Evolutionary conservation across 2,888 invertebrate species (phyloP), one percentile per base, ranked within the genome.

Genomic region (Morpho helenor): DNA sequence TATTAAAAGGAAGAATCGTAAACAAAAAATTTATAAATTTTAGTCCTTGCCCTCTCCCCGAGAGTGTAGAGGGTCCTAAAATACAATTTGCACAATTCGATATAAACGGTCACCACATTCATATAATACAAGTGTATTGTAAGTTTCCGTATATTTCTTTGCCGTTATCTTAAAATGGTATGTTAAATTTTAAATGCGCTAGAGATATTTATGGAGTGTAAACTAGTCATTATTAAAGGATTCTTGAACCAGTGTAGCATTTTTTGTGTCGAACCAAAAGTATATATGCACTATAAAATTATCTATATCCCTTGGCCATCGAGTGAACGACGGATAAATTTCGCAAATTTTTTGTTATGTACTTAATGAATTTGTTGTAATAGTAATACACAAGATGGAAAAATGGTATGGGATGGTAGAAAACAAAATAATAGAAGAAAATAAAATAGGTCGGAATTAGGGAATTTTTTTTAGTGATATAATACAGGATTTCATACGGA

Each of bases 101-200:
- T 49, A 7, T 4, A 49, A 49, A 39, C 40, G 49, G 41, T 49
- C 8, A 41, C 7, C 7, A 40, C 8, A 39, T 16, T 39, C n/a
- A 39, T 16, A 7, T 46, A 39, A 45, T 52, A 40, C 16, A 16
- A 49, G 23, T n/a, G n/a, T 23, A 40, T 40, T 31, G 31, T 23
- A 48, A 46, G 41, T 49, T 48, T 49, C 42, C 52, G 43, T 22
- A 57, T 53, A 52, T 57, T 49, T 57, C 39, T 52, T 23, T 9
- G 52, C 40, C 44, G 41, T 48, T 57, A 57, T 49, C 49, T 49
- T 9, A 57, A 52, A 57, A 44, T 44, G 44, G 8, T 57, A 57
- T 53, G 52, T 49, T 57, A 57, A 57, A 57, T 52, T 57, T 52
- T 57, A 40, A 53, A 53, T 52, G 52, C 23, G 49, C 52, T 52